A percentile compares a stretch with the other conserved stretches of the same genome.
These are phyloP conservation scores for Cnemophilus loriae DNA, from an alignment of 2,113 vertebrate genomes.

Conservation along the genomic window DNA sequence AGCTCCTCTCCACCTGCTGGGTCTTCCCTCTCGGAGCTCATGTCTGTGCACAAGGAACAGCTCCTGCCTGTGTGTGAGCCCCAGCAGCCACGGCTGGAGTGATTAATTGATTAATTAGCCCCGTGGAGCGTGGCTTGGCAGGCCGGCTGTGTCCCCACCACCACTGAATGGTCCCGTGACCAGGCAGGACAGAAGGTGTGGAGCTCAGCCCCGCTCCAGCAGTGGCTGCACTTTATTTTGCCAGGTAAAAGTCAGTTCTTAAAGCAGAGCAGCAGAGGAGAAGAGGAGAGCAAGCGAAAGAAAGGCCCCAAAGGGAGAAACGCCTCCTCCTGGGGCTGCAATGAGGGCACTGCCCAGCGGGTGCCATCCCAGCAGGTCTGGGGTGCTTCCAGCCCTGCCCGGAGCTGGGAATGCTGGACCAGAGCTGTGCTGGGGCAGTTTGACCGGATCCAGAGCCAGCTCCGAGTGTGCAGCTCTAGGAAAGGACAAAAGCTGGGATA, in stretches of 20 bases:
- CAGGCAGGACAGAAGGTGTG: background rate
- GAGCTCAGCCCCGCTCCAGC: background rate
- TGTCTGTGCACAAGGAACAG: background rate
- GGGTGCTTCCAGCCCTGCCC: background rate
- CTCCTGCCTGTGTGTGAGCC: background rate
- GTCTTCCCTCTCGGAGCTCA: background rate
- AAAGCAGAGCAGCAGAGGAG: background rate
- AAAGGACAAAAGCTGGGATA: background rate
- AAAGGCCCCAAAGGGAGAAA: background rate
- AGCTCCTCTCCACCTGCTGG: background rate
- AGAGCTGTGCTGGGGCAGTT: background rate
- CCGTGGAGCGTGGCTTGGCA: background rate
- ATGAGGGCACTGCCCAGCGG: background rate
- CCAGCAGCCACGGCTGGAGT: background rate
- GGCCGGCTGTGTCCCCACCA: background rate
- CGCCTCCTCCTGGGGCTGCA: background rate
- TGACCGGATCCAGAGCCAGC: background rate
- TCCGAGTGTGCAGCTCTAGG: accelerated
- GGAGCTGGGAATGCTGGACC: background rate
- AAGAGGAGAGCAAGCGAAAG: background rate
- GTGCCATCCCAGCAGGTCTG: background rate
- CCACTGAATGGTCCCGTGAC: background rate
- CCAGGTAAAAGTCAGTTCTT: background rate
- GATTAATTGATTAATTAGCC: background rate
- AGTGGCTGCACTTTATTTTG: background rate